Percentiles rank a stretch among this genome's conserved stretches.
phyloP scores from a whole-genome alignment of 2,797 vertebrate species.

The Acanthurus lineatus region DNA sequence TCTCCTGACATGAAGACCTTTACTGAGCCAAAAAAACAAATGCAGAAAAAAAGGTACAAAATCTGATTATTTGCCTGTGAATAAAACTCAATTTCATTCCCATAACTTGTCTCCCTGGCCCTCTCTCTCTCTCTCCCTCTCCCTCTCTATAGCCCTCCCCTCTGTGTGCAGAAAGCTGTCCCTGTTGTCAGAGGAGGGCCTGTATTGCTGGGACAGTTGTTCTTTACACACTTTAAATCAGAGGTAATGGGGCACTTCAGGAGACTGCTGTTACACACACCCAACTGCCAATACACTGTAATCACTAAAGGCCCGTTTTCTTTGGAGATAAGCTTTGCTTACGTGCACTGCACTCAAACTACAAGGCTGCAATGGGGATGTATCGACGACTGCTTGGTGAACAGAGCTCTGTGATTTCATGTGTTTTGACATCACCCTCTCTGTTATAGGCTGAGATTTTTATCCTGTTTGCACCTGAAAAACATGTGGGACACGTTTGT shows the following conservation, averaged over 20 bases:
- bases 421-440: conserved; percentile 53
- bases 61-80: conserved; percentile 31
- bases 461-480: not conserved
- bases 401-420: conserved; percentile 56
- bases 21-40: conserved; percentile 7
- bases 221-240: conserved; percentile 68
- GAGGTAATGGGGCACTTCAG: conserved; percentile 67
- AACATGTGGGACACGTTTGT: not conserved
- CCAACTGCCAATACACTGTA: conserved; percentile 60
- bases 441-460: conserved; percentile 46
- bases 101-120: conserved; percentile 10
- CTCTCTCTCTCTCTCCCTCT: not conserved
- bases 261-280: conserved; percentile 58
- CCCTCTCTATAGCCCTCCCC: conserved; percentile 17
- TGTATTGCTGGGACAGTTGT: conserved; percentile 45
- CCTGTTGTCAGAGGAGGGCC: conserved; percentile 33
- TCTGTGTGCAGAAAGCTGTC: conserved; percentile 42
- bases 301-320: conserved; percentile 60
- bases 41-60: conserved; percentile 4
- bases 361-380: conserved; percentile 11
- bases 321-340: conserved; percentile 45
- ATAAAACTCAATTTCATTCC: conserved; percentile 32
- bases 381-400: conserved; percentile 19
- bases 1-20: conserved; percentile 19
- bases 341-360: conserved; percentile 40